phyloP scores from a whole-genome alignment of 2,888 invertebrate genomes.

The Heliconius ismenius region DNA sequence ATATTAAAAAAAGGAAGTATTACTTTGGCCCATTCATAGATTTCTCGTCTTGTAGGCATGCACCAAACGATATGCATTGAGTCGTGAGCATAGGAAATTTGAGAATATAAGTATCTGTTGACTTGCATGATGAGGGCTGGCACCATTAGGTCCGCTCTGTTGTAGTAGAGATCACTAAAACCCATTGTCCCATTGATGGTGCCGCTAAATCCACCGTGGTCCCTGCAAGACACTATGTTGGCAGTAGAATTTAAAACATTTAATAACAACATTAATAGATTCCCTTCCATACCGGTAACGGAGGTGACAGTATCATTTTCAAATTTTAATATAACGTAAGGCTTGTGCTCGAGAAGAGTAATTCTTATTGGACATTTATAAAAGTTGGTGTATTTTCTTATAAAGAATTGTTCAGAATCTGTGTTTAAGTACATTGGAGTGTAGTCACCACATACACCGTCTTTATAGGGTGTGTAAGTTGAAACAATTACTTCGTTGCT shows the following conservation, averaged over 20 bases:
- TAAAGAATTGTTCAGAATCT: conserved; percentile 49
- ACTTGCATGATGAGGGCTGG: conserved; percentile 48
- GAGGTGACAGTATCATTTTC: conserved; percentile 48
- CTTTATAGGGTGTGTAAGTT: conserved; percentile 59
- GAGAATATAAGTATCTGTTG: conserved; percentile 50
- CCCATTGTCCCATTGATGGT: conserved; percentile 49
- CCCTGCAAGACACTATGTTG: conserved; percentile 46
- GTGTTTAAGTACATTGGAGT: conserved; percentile 49
- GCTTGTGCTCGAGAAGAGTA: conserved; percentile 48
- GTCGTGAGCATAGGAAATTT: conserved; percentile 52
- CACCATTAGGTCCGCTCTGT: conserved; percentile 54
- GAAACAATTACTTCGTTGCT: conserved; percentile 47
- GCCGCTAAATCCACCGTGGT: conserved; percentile 47
- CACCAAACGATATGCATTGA: conserved; percentile 55
- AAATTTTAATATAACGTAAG: conserved; percentile 48
- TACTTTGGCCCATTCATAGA: conserved; percentile 55
- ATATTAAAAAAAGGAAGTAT: conserved; percentile 55
- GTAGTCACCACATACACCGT: conserved; percentile 53
- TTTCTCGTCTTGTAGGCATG: conserved; percentile 55
- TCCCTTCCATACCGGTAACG: conserved; percentile 55
- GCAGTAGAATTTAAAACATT: conserved; percentile 52
- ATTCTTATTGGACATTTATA: conserved; percentile 57
- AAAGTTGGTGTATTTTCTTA: conserved; percentile 59
- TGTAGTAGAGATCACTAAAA: conserved; percentile 52
- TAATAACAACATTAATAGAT: conserved; percentile 49